Evolutionary conservation across 2,888 invertebrate species (phyloP).

Genomic region (Orthonychiurus folsomi): DNA sequence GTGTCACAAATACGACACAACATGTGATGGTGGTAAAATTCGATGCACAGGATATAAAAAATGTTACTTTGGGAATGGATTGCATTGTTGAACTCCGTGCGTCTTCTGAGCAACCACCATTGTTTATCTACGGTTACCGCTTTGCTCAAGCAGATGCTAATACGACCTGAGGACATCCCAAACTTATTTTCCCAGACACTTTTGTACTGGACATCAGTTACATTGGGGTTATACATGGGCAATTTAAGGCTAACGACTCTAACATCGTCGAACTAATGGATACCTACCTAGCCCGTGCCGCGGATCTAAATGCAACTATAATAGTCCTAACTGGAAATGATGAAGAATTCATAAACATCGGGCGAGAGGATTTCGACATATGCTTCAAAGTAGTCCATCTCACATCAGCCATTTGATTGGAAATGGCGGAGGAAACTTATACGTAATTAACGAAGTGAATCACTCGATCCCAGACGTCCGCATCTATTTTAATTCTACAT

Average conservation of each 20-base stretch:
- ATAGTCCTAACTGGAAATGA: background rate
- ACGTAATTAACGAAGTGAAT: background rate
- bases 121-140: too few species aligned
- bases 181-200: background rate
- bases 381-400: background rate
- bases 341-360: background rate
- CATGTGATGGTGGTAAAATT: background rate
- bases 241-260: background rate
- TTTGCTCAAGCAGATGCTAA: too few species aligned
- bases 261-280: background rate
- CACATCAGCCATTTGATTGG: background rate
- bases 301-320: background rate
- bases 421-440: background rate
- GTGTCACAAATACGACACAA: background rate
- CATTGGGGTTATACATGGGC: background rate
- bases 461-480: background rate
- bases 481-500: background rate
- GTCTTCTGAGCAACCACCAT: background rate
- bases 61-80: background rate
- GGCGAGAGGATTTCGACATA: background rate
- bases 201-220: background rate
- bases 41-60: background rate
- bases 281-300: background rate
- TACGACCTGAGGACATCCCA: background rate
- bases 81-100: background rate